Evolutionary conservation across 2,797 vertebrate species (phyloP), one percentile per base, ranked within the genome.

Genomic region (Sciurus vulgaris): DNA sequence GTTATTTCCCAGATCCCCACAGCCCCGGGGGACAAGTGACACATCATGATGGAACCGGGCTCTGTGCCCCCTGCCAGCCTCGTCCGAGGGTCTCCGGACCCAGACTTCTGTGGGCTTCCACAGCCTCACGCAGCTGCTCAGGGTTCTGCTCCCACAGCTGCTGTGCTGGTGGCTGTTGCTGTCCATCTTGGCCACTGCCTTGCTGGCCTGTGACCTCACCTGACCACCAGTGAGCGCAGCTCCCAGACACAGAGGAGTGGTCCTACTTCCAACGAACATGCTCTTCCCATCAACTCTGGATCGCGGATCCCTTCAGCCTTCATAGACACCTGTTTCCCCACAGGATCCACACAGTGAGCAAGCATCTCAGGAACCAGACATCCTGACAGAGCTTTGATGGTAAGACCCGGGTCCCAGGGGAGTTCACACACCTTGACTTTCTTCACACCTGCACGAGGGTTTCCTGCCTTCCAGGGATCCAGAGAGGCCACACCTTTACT

Each of bases 41-140:
- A 2, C 79, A 84, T 61, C 8, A 0, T 59, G 10, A 2, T 47
- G 85, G 91, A 35, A 87, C 63, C 28, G 44, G 61, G 44, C 38
- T 44, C 24, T 22, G 17, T 3, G 33, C 4, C 0, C 35, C 41
- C 70, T 56, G 93, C 89, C 86, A 82, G 84, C 33, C 81, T 67
- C n/a, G 49, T 49, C 22, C 84, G 81, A 44, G 81, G 26, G 44
- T 61, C 77, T 67, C 79, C 47, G 56, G 20, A 1, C 69, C 65
- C 70, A 7, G 70, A 22, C 41, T n/a, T 54, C 14, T 2, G 0
- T 3, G 49, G 51, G 24, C 38, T 35, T 38, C n/a, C 81, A 41
- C 33, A 0, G 35, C 86, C 77, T 69, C 78, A 17, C 12, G 28
- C 91, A 96, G 95, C 95, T 94, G 96, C 38, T 35, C 41, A 4